phyloP scores from a whole-genome alignment of 2,113 vertebrate species.

The Panthera tigris region DNA sequence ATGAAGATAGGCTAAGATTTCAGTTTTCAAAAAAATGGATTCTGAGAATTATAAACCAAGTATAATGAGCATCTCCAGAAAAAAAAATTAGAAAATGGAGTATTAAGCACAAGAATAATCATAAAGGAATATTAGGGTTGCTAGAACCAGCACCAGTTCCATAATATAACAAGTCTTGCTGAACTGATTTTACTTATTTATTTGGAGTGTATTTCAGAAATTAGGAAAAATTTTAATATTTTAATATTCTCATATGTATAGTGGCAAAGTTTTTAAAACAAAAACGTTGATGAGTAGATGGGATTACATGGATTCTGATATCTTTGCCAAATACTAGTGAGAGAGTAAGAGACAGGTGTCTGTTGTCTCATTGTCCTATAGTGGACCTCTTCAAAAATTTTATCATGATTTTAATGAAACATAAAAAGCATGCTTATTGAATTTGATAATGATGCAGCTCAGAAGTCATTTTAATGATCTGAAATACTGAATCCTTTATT shows the following conservation, averaged over 20 bases:
- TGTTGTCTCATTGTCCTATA: not conserved
- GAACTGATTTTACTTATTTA: not conserved
- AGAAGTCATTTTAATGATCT: not conserved
- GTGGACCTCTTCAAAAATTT: not conserved
- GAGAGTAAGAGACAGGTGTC: not conserved
- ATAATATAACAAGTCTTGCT: not conserved
- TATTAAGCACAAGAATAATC: not conserved
- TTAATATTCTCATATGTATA: not conserved
- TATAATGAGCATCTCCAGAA: not conserved
- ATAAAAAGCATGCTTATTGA: not conserved
- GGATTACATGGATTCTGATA: not conserved
- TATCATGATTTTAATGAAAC: not conserved
- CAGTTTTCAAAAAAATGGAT: not conserved
- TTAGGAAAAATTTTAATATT: not conserved
- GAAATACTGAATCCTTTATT: not conserved
- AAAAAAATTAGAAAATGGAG: not conserved
- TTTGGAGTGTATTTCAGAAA: not conserved
- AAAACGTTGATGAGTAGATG: not conserved
- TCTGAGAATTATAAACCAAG: not conserved
- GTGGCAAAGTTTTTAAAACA: not conserved
- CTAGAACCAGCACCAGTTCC: not conserved
- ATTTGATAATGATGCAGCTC: not conserved
- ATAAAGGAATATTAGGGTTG: not conserved
- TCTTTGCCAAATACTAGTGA: not conserved
- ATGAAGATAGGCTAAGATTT: not conserved